phyloP scores from a whole-genome alignment of 2,888 invertebrate species.

The Trilocha varians region DNA sequence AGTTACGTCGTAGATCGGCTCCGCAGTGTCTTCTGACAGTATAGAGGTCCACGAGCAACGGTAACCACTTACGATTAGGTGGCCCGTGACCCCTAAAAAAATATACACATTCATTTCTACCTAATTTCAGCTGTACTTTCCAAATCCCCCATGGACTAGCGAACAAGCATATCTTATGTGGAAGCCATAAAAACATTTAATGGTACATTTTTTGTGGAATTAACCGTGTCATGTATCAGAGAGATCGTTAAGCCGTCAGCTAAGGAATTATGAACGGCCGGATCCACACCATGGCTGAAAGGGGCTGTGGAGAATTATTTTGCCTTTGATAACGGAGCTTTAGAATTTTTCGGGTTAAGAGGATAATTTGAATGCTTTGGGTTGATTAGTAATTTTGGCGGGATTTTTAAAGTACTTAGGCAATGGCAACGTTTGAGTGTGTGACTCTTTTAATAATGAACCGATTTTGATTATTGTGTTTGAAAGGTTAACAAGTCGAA shows the following conservation, averaged over 20 bases:
- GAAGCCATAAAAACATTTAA: background rate
- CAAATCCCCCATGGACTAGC: background rate
- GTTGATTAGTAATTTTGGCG: background rate
- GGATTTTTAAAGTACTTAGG: too few species aligned
- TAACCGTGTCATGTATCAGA: background rate
- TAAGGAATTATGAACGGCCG: background rate
- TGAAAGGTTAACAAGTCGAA: too few species aligned
- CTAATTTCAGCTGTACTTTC: too few species aligned
- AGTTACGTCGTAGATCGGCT: too few species aligned
- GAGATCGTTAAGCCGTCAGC: background rate
- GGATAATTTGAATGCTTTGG: background rate
- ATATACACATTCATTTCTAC: too few species aligned
- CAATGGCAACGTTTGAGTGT: too few species aligned
- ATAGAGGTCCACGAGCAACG: too few species aligned
- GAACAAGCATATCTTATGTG: background rate
- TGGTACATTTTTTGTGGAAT: background rate
- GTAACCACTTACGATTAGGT: too few species aligned
- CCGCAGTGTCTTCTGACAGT: too few species aligned
- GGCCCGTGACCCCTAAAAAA: too few species aligned
- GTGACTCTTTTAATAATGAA: too few species aligned
- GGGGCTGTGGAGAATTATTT: background rate
- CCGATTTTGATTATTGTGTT: too few species aligned
- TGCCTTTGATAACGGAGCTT: background rate
- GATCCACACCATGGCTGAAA: background rate
- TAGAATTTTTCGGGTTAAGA: background rate